Evolutionary conservation across 2,888 invertebrate genomes (phyloP).

Genomic region (Chymomyza procnemis): DNA sequence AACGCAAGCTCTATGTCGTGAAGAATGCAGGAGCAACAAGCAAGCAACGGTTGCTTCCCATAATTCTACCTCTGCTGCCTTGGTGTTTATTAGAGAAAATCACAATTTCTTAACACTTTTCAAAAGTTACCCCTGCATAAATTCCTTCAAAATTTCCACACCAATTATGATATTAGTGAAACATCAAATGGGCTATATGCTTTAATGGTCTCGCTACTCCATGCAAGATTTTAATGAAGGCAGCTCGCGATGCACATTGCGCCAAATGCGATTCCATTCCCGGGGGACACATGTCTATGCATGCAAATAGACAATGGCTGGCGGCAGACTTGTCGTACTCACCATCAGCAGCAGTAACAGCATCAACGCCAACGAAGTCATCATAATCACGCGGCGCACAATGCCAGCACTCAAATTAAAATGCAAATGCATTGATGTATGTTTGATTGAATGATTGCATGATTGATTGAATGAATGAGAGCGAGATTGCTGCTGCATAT

Average conservation of each 20-base stretch:
- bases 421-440: conserved; percentile 7
- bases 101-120: too few relatives aligned
- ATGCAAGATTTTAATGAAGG: background rate
- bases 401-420: conserved; percentile 2
- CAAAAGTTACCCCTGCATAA: too few relatives aligned
- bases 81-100: too few relatives aligned
- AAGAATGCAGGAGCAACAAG: too few relatives aligned
- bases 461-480: conserved; percentile 2
- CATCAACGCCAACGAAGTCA: background rate
- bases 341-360: background rate
- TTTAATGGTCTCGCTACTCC: background rate
- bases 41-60: too few relatives aligned
- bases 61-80: too few relatives aligned
- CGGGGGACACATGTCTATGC: background rate
- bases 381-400: background rate
- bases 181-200: background rate
- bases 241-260: too few relatives aligned
- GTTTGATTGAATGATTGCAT: conserved; percentile 10
- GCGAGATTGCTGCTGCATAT: too few relatives aligned
- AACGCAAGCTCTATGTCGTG: too few relatives aligned
- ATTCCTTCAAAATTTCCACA: too few relatives aligned
- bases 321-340: background rate
- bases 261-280: background rate
- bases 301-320: background rate
- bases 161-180: too few relatives aligned